A percentile compares a stretch with the other conserved stretches of the same genome.
phyloP scores from a whole-genome alignment of 2,888 invertebrate genomes.

The Lycaena phlaeas region DNA sequence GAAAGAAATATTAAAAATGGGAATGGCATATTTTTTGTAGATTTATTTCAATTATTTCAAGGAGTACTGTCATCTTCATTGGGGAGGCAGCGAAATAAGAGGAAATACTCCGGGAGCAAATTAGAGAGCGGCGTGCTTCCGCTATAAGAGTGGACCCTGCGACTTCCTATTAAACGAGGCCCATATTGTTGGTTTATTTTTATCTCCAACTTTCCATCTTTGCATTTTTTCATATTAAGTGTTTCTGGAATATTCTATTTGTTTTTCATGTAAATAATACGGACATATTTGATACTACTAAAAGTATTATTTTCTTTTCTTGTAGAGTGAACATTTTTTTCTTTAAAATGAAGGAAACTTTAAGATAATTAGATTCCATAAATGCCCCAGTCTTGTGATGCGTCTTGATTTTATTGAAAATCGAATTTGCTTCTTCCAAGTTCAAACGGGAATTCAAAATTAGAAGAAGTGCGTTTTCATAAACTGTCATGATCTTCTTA shows the following conservation, averaged over 20 bases:
- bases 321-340: too few species aligned
- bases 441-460: too few species aligned
- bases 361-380: too few species aligned
- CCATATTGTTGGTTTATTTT: constrained; percentile 61
- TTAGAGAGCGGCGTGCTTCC: constrained; percentile 46
- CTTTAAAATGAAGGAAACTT: too few species aligned
- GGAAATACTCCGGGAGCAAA: constrained; percentile 50
- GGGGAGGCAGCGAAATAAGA: constrained; percentile 44
- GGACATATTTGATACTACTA: too few species aligned
- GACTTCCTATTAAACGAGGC: constrained; percentile 43
- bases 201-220: constrained; percentile 35
- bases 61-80: constrained; percentile 21
- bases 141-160: constrained; percentile 58
- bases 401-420: too few species aligned
- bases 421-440: too few species aligned
- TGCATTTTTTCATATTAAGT: constrained; percentile 27
- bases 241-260: neutral
- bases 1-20: neutral
- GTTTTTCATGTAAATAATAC: too few species aligned
- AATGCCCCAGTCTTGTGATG: too few species aligned
- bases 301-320: too few species aligned
- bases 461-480: too few species aligned
- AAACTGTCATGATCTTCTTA: too few species aligned
- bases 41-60: constrained; percentile 12
- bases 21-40: constrained; percentile 9